Evolutionary conservation across 2,113 vertebrate species (phyloP).

Genomic region (Podarcis raffonei): DNA sequence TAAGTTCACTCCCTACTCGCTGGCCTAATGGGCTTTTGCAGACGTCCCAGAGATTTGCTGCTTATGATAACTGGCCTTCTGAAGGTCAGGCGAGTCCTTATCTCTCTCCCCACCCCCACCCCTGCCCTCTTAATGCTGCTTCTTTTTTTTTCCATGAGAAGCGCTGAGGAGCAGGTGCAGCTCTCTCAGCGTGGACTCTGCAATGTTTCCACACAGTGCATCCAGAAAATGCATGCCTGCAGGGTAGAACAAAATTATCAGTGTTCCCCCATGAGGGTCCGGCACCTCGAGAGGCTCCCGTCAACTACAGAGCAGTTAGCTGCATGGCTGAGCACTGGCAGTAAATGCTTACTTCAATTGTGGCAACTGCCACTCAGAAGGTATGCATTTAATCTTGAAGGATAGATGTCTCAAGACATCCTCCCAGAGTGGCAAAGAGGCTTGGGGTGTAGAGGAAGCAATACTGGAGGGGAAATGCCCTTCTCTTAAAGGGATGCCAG

Average conservation of each 20-base stretch:
- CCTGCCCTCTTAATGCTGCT: neutral
- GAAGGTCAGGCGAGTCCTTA: conserved; percentile 72
- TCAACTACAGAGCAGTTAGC: conserved; percentile 78
- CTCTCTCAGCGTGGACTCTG: conserved; percentile 71
- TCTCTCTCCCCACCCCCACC: conserved; percentile 34
- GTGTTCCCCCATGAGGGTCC: conserved; percentile 77
- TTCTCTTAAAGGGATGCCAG: conserved; percentile 3
- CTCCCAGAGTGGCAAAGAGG: conserved; percentile 55
- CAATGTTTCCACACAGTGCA: conserved; percentile 66
- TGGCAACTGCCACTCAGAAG: conserved; percentile 76
- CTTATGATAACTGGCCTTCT: conserved; percentile 58
- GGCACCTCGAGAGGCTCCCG: conserved; percentile 78
- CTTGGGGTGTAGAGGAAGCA: conserved; percentile 40
- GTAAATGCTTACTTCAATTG: conserved; percentile 77
- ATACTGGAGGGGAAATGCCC: conserved; percentile 7
- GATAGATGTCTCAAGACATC: conserved; percentile 71
- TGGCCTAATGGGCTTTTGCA: conserved; percentile 35
- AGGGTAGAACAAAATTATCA: conserved; percentile 80
- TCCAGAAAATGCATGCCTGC: conserved; percentile 75
- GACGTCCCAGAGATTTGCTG: conserved; percentile 58
- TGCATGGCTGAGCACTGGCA: conserved; percentile 81
- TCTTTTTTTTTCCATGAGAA: conserved; percentile 46
- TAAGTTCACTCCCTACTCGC: conserved; percentile 32
- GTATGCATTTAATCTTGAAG: conserved; percentile 76
- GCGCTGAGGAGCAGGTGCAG: conserved; percentile 60